phyloP scores from a whole-genome alignment of 2,797 vertebrate genomes.

The Delichon dasypus region DNA sequence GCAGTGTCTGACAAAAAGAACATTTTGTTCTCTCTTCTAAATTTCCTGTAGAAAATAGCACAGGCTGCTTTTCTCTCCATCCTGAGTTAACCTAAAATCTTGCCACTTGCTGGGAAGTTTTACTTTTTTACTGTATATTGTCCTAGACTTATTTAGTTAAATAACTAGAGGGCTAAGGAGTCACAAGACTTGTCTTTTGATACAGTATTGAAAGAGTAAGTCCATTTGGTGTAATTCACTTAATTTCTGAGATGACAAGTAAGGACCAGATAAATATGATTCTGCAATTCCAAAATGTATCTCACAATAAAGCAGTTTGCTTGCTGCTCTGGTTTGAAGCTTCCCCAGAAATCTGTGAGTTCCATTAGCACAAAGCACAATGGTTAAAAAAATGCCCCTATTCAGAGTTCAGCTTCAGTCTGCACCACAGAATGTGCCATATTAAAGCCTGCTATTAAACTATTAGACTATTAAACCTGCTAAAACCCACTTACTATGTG shows the following conservation, averaged over 20 bases:
- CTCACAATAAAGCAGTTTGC: neutral
- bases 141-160: neutral
- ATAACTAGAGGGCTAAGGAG: neutral
- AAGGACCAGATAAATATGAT: neutral
- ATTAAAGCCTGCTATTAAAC: too few species aligned
- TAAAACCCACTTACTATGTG: neutral
- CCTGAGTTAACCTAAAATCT: neutral
- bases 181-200: neutral
- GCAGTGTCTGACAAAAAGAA: conserved; percentile 15
- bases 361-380: neutral
- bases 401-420: neutral
- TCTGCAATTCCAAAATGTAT: neutral
- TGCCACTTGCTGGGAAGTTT: neutral
- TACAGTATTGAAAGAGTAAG: neutral
- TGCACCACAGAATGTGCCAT: neutral
- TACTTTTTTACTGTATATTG: neutral
- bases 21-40: conserved; percentile 31
- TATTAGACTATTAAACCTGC: neutral
- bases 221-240: neutral
- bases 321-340: neutral
- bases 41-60: neutral
- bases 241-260: neutral
- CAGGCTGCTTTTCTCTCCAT: neutral
- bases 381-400: neutral
- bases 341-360: neutral